Percentiles rank a stretch among this genome's conserved stretches.
phyloP scores from a whole-genome alignment of 2,113 vertebrate genomes.

The Hemiprocne comata region DNA sequence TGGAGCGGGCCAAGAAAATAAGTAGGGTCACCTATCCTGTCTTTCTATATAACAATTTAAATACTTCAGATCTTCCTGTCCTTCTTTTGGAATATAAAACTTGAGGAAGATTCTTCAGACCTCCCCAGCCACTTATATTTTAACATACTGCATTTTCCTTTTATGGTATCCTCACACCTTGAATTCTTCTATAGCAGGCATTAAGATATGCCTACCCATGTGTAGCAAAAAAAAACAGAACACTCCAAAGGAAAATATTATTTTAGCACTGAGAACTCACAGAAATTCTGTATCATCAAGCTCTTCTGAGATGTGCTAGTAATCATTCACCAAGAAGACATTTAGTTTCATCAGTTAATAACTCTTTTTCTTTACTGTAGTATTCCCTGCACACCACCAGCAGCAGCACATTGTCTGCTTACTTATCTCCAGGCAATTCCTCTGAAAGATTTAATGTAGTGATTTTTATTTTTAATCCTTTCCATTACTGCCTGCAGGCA shows the following conservation, averaged over 20 bases:
- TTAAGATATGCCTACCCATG: neutral
- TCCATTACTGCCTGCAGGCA: neutral
- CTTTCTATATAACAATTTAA: neutral
- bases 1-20: neutral
- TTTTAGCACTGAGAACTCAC: neutral
- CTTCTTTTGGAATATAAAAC: neutral
- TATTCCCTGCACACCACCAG: neutral
- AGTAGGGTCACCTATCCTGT: neutral
- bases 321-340: neutral
- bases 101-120: neutral
- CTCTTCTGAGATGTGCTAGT: neutral
- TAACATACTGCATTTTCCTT: neutral
- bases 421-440: neutral
- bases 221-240: neutral
- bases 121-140: neutral
- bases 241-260: neutral
- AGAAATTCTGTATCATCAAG: neutral
- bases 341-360: neutral
- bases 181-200: neutral
- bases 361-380: neutral
- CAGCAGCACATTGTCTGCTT: neutral
- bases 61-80: neutral
- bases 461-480: conserved; percentile 18
- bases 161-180: neutral
- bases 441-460: neutral